Conservation (phyloP, 2,888 invertebrate genomes). For the Sipha maydis region DNA sequence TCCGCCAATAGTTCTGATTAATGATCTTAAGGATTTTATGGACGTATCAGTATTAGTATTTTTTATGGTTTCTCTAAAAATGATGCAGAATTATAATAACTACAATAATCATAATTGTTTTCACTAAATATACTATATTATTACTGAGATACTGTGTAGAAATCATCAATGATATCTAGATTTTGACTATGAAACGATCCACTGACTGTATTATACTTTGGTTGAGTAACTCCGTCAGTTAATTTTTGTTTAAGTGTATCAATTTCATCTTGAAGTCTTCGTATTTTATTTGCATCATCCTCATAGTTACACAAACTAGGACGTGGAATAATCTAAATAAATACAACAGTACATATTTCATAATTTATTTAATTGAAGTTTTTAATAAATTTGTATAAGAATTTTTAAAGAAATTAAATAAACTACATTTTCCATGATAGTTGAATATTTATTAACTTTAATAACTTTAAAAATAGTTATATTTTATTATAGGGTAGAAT, state of each 20-base stretch:
- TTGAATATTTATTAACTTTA: no score
- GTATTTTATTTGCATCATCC: slow-evolving; percentile 83
- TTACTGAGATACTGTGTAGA: slow-evolving; percentile 88
- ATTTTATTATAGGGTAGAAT: no score
- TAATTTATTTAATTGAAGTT: not conserved
- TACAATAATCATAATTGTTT: not conserved
- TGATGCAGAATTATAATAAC: slow-evolving; percentile 53
- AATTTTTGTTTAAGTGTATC: slow-evolving; percentile 75
- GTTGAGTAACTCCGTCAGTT: slow-evolving; percentile 68
- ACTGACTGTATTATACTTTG: slow-evolving; percentile 64
- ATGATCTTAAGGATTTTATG: slow-evolving; percentile 80
- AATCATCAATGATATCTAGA: slow-evolving; percentile 87
- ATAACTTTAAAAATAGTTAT: no score
- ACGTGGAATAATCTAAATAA: slow-evolving; percentile 80
- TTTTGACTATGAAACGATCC: slow-evolving; percentile 73
- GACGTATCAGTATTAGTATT: slow-evolving; percentile 73
- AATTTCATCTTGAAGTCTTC: slow-evolving; percentile 86
- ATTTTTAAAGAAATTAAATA: no score
- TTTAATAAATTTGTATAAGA: no score
- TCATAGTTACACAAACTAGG: slow-evolving; percentile 88
- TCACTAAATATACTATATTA: slow-evolving; percentile 12
- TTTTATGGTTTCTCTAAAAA: slow-evolving; percentile 69
- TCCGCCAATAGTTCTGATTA: slow-evolving; percentile 82
- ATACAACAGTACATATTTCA: slow-evolving; percentile 2
- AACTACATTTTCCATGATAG: no score